A percentile compares a stretch with the other conserved stretches of the same genome.
Evolutionary conservation across 2,113 vertebrate genomes (phyloP).

Genomic region (Microcebus ravelobensis): DNA sequence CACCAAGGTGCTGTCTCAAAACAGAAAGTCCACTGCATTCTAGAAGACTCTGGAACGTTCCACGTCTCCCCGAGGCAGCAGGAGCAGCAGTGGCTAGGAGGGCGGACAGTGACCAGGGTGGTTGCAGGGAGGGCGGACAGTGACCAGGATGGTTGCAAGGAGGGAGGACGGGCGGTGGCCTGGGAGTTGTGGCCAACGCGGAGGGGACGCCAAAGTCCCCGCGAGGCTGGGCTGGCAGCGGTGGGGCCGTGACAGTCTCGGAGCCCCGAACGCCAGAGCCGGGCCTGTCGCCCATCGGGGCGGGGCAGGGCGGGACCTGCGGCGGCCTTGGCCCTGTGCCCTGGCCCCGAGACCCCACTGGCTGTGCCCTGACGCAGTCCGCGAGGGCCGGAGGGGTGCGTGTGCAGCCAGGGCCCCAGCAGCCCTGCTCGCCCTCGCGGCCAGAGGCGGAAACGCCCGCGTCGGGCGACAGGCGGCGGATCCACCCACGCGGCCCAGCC

Average conservation of each 20-base stretch:
- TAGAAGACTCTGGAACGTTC: background rate
- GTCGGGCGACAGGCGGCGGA: background rate
- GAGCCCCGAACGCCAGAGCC: background rate
- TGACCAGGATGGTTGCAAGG: no score
- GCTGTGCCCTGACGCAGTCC: background rate
- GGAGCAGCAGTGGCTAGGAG: background rate
- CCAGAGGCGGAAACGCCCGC: background rate
- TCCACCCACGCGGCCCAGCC: background rate
- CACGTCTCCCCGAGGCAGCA: accelerated
- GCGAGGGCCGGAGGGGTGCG: background rate
- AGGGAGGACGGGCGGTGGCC: background rate
- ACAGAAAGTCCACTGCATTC: background rate
- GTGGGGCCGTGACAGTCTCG: background rate
- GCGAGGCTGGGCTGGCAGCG: background rate
- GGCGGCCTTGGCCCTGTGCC: background rate
- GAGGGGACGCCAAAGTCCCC: no score
- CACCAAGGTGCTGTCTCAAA: background rate
- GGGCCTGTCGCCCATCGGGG: no score
- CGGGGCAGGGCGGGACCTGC: background rate
- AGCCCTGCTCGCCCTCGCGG: background rate
- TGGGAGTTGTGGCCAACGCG: background rate
- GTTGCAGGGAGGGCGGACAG: no score
- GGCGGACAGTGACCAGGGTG: accelerated
- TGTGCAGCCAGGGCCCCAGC: background rate
- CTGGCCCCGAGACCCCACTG: accelerated